Evolutionary conservation across 2,888 invertebrate species (phyloP), one percentile per base, ranked within the genome.

Genomic region (Diloba caeruleocephala): DNA sequence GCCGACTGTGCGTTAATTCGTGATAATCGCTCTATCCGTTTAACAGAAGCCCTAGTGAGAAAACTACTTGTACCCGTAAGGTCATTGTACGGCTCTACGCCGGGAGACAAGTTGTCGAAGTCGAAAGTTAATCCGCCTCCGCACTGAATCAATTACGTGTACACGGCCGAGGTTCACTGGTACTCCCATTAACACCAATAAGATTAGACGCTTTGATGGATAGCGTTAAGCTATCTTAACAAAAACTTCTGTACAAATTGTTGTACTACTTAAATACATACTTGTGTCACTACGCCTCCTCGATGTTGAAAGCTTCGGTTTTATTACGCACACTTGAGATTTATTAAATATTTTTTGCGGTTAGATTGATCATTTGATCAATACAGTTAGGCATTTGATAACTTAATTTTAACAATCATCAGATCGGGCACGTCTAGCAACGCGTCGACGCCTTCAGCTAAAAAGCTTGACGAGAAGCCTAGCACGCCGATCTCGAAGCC

Each of bases 401-500:
- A 46, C 53, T 45, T 33, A 33, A 42, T 52, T 64, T 79, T 81
- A 49, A 63, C 52, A 60, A 62, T 45, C 63, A 66, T 39, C 57
- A 94, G 97, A 78, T 97, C 97, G 70, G 98, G 98, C 36, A 97
- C 97, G 26, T 98, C 97, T 55, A 98, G 98, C 77, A 97, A 97
- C 84, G 97, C 97, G n/a, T 97, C 97, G 73, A 97, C 97, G 23
- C 97, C 98, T 1, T 98, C 97, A 53, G 96, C 97, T 63, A 97
- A 97, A 87, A 97, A 97, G 86, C 92, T 97, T 86, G 97, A 97
- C 85, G 98, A 98, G 78, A 98, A 98, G 87, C 97, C 98, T 7
- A 96, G 97, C 61, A 98, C 98, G 19, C 98, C 98, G 3, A 97
- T 98, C 73, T 97, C 97, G 9, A 98, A 98, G 92, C 96, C 98